Conservation (phyloP, 2,797 vertebrate species). For the Sciurus carolinensis region DNA sequence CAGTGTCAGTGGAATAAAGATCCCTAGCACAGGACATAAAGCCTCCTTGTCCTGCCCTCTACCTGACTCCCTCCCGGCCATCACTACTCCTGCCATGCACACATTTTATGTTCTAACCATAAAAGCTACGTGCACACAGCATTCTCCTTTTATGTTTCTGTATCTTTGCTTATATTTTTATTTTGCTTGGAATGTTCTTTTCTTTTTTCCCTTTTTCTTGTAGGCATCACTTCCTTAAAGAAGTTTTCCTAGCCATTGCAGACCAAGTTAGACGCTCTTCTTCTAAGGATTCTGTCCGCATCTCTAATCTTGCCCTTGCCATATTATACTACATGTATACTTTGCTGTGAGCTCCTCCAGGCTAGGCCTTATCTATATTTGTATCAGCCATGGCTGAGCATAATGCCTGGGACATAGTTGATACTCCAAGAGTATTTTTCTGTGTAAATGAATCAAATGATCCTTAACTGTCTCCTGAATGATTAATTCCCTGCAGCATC, state of each 20-base stretch:
- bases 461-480: constrained; percentile 33
- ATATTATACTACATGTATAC: fast-evolving
- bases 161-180: background rate
- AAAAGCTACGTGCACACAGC: background rate
- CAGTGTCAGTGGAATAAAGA: background rate
- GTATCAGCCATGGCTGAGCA: background rate
- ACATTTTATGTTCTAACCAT: background rate
- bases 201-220: background rate
- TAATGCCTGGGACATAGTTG: background rate
- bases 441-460: constrained; percentile 13
- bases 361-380: background rate
- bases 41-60: background rate
- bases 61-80: background rate
- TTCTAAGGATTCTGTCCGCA: background rate
- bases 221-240: background rate
- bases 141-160: background rate
- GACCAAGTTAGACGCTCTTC: background rate
- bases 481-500: constrained; percentile 1
- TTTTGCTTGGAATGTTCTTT: background rate
- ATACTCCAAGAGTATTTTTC: constrained; percentile 26
- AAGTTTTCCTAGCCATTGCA: background rate
- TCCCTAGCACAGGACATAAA: background rate
- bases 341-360: background rate
- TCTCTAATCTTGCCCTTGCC: background rate
- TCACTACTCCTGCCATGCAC: background rate